These are phyloP conservation scores for Argopecten irradians DNA, from an alignment of 1,140 invertebrate genomes.

Conservation along the genomic window DNA sequence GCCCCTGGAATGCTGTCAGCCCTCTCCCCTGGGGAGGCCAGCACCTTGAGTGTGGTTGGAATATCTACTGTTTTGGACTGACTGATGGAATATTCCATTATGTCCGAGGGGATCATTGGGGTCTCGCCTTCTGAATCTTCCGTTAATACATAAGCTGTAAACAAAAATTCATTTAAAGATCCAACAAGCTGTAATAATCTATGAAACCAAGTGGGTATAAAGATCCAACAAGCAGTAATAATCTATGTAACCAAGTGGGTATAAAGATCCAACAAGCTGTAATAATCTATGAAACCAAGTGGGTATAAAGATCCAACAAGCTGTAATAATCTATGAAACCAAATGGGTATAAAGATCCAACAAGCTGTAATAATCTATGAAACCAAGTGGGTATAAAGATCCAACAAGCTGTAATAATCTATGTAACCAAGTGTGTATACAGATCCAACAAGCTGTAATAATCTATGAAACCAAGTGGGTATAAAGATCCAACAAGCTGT, in stretches of 20 bases:
- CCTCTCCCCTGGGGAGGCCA: slow-evolving; percentile 77
- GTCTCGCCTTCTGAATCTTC: slow-evolving; percentile 87
- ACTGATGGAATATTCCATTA: slow-evolving; percentile 84
- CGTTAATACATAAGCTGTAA: slow-evolving; percentile 82
- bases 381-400: neutral
- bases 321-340: no score
- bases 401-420: no score
- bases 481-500: no score
- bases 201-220: no score
- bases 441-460: no score
- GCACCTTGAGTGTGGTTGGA: slow-evolving; percentile 81
- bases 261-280: no score
- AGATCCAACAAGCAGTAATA: no score
- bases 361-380: no score
- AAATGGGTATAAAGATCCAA: no score
- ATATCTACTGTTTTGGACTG: slow-evolving; percentile 80
- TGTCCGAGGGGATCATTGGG: slow-evolving; percentile 85
- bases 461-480: neutral
- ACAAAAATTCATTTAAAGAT: slow-evolving; percentile 2
- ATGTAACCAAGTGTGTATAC: neutral
- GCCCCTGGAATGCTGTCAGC: slow-evolving; percentile 76
- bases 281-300: neutral
- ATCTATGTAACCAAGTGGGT: neutral
- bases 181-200: neutral
- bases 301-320: no score